Percentiles rank a stretch among this genome's conserved stretches.
Evolutionary conservation across 2,888 invertebrate species (phyloP).

Genomic region (Yponomeuta evonymella): DNA sequence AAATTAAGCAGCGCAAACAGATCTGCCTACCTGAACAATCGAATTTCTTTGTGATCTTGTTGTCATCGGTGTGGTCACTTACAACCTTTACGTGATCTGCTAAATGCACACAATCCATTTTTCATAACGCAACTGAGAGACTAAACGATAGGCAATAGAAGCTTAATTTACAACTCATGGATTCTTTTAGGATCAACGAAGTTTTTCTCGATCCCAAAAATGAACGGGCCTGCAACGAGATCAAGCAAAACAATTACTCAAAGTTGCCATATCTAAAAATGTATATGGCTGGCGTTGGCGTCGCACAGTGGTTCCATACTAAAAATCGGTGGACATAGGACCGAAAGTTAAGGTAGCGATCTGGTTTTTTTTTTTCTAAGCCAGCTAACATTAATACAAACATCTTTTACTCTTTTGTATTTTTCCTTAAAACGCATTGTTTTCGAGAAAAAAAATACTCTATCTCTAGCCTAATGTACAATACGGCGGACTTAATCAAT

Average conservation of each 20-base stretch:
- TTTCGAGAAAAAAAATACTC: too few species aligned
- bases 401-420: too few species aligned
- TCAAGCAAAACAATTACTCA: conserved; percentile 36
- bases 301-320: too few species aligned
- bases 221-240: conserved; percentile 20
- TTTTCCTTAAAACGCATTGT: too few species aligned
- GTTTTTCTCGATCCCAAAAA: conserved; percentile 28
- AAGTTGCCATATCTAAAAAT: conserved; percentile 12
- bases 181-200: conserved; percentile 30
- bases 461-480: too few species aligned
- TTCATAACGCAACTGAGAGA: conserved; percentile 46
- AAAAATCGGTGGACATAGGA: too few species aligned
- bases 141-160: conserved; percentile 22
- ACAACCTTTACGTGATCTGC: conserved; percentile 79
- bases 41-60: conserved; percentile 77
- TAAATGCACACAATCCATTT: conserved; percentile 83
- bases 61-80: conserved; percentile 64
- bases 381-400: too few species aligned
- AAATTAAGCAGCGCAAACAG: conserved; percentile 31
- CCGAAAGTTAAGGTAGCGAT: too few species aligned
- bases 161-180: conserved; percentile 43
- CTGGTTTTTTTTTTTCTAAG: too few species aligned
- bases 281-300: background rate
- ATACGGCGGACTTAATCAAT: too few species aligned
- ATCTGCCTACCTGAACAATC: conserved; percentile 77